Percentiles rank a stretch among this genome's conserved stretches.
Evolutionary conservation across 2,888 invertebrate species (phyloP).

Genomic region (Danaus chrysippus): DNA sequence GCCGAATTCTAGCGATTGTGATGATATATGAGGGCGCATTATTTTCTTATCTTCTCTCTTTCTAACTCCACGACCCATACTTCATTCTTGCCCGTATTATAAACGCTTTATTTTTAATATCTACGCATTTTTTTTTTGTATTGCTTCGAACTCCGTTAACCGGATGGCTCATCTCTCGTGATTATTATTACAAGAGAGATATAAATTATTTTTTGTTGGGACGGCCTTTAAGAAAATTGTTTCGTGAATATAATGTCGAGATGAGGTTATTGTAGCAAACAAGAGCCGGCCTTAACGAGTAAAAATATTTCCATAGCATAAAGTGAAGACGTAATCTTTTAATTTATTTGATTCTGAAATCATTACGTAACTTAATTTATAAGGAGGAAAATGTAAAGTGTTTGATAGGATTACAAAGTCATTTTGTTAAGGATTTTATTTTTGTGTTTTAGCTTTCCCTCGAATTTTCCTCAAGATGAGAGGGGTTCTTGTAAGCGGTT

Average conservation of each 20-base stretch:
- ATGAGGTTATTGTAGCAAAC: slow-evolving; percentile 49
- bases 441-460: slow-evolving; percentile 25
- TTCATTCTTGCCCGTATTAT: slow-evolving; percentile 71
- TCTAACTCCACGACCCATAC: slow-evolving; percentile 75
- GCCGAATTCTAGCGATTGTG: slow-evolving; percentile 74
- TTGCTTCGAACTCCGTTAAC: slow-evolving; percentile 57
- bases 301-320: slow-evolving; percentile 49
- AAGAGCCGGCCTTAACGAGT: slow-evolving; percentile 38
- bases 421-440: slow-evolving; percentile 30
- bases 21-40: slow-evolving; percentile 78
- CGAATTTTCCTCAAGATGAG: slow-evolving; percentile 27
- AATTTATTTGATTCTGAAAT: slow-evolving; percentile 37
- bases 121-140: slow-evolving; percentile 64
- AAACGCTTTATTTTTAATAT: slow-evolving; percentile 75
- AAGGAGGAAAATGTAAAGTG: slow-evolving; percentile 32
- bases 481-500: slow-evolving; percentile 20
- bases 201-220: slow-evolving; percentile 62
- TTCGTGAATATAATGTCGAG: slow-evolving; percentile 53
- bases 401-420: slow-evolving; percentile 34
- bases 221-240: slow-evolving; percentile 56
- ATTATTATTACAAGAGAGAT: slow-evolving; percentile 52
- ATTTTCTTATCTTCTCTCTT: slow-evolving; percentile 78
- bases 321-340: slow-evolving; percentile 46
- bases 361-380: slow-evolving; percentile 35
- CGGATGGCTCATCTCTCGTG: slow-evolving; percentile 39